Conservation (phyloP, 2,888 invertebrate genomes). For the Andricus curvator region DNA sequence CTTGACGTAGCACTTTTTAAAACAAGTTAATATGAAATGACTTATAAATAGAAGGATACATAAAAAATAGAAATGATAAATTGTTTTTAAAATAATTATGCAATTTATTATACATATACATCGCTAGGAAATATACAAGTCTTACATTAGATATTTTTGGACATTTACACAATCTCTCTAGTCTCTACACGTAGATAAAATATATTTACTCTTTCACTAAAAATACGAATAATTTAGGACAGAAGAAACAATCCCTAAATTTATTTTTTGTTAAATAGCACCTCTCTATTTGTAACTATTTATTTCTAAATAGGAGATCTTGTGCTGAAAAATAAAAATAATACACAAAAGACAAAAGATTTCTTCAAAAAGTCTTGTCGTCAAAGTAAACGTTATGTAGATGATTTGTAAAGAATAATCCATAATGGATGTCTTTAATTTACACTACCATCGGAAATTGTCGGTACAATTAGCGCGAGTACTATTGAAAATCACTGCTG, state of each 20-base stretch:
- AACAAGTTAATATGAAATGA: too few species aligned
- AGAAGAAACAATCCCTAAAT: background rate
- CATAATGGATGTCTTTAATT: too few species aligned
- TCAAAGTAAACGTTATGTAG: too few species aligned
- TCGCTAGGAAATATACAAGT: background rate
- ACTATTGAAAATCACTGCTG: too few species aligned
- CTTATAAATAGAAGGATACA: too few species aligned
- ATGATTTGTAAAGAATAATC: too few species aligned
- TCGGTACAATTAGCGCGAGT: too few species aligned
- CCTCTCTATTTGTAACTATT: background rate
- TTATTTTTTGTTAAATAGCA: background rate
- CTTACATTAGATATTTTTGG: background rate
- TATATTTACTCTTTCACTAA: background rate
- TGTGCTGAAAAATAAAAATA: background rate
- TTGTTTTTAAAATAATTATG: background rate
- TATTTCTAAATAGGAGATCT: background rate
- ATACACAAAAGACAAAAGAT: too few species aligned
- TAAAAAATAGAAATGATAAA: background rate
- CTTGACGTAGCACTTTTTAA: too few species aligned
- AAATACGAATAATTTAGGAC: conserved; percentile 1
- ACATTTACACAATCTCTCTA: background rate
- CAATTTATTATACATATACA: background rate
- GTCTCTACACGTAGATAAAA: background rate
- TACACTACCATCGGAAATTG: too few species aligned
- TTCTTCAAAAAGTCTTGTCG: too few species aligned